phyloP scores from a whole-genome alignment of 2,113 vertebrate species.

The Zosterops hypoxanthus region DNA sequence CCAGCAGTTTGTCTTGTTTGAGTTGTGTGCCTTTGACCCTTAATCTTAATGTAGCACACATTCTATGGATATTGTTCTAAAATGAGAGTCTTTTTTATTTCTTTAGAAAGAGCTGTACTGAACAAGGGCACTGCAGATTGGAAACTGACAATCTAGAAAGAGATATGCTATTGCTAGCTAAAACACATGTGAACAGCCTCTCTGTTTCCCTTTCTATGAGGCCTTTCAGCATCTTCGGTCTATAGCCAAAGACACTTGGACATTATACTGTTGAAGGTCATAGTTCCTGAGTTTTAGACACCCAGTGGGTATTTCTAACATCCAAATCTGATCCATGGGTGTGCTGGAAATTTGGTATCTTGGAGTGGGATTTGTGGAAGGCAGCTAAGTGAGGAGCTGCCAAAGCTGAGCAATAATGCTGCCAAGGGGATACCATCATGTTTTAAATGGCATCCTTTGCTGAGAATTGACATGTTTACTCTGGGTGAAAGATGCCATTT shows the following conservation, averaged over 20 bases:
- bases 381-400: neutral
- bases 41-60: neutral
- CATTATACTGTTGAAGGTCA: neutral
- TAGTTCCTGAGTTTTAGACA: neutral
- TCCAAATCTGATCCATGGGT: neutral
- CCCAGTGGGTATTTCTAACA: neutral
- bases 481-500: neutral
- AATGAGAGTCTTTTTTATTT: neutral
- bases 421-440: neutral
- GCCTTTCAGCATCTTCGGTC: neutral
- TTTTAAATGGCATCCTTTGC: neutral
- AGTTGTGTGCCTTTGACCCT: neutral
- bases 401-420: neutral
- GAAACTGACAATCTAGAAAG: neutral
- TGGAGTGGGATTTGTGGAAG: neutral
- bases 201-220: neutral
- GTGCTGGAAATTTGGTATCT: constrained; percentile 12
- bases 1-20: neutral
- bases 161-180: neutral
- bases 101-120: neutral
- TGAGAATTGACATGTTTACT: neutral
- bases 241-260: neutral
- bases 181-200: neutral
- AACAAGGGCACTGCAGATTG: neutral
- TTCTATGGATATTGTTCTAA: neutral